Base-by-base conservation (phyloP, 2,797 vertebrate genomes). In the Morus bassanus region DNA sequence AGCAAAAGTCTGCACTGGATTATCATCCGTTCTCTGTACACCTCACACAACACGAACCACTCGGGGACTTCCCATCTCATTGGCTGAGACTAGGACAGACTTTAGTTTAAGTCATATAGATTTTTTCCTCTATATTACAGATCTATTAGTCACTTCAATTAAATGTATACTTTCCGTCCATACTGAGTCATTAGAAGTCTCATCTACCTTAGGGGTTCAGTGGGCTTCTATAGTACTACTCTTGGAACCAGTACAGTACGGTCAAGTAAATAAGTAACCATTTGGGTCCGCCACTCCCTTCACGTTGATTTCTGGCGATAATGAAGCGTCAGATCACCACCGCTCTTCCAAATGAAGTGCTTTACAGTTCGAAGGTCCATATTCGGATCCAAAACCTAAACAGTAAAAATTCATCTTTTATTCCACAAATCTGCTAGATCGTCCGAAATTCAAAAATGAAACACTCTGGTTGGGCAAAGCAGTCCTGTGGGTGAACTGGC, bases 271-370 rank as follows among this genome's bases (percentile, higher is more conserved):
- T 65, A 33, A 64, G 80, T 14, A 76, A 68, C 57, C 96, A 80
- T 67, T 48, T 23, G 93, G 57, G 18, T 60, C 24, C 1, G 23
- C n/a, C 31, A 3, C 94, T 65, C 28, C 80, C 54, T 98, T 99
- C 99, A 99, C 98, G 99, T 99, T 19, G 99, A 99, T 96, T 99
- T 99, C 98, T 99, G 99, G 68, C 99, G 98, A 98, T 99, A 99
- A 92, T 99, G 99, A 94, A 99, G 99, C 0, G 99, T 99, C 97
- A 99, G 98, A 97, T 99, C 99, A 23, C 99, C 99, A 4, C 99
- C 99, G 0, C 99, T 99, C 98, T 99, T 99, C 99, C 99, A 99
- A 97, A 99, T 99, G 98, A 99, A 99, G 97, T 99, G 99, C 98
- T 99, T 99, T 94, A 99, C 99, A 96, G 99, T 99, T 88, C 99